Evolutionary conservation across 2,888 invertebrate genomes (phyloP).

Genomic region (Leptinotarsa rubiginosa): DNA sequence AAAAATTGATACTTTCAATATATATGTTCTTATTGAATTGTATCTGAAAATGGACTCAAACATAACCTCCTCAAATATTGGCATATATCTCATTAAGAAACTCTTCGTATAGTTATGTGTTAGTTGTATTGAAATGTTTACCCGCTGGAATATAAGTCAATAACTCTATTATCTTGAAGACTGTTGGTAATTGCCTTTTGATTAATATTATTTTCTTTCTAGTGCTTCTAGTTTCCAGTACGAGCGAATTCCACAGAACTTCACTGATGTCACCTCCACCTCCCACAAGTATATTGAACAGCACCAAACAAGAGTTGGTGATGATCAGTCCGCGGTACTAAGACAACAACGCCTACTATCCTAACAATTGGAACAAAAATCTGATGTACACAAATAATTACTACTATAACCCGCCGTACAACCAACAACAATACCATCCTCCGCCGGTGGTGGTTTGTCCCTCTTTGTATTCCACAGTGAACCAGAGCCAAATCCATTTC

Average conservation of each 20-base stretch:
- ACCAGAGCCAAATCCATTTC: constrained; percentile 88
- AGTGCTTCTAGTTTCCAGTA: constrained; percentile 61
- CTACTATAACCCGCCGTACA: constrained; percentile 75
- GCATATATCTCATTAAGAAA: too few relatives aligned
- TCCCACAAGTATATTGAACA: constrained; percentile 8
- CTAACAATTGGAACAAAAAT: constrained; percentile 69
- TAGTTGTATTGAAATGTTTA: too few relatives aligned
- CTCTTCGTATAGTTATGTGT: too few relatives aligned
- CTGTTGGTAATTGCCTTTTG: neutral
- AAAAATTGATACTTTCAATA: too few relatives aligned
- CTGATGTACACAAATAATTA: constrained; percentile 68
- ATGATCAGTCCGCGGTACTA: constrained; percentile 61
- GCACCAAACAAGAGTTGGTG: constrained; percentile 54
- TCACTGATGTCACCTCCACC: constrained; percentile 60
- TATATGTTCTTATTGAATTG: too few relatives aligned
- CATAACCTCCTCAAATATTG: too few relatives aligned
- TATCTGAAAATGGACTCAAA: too few relatives aligned
- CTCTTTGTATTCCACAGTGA: constrained; percentile 81
- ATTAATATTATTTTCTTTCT: constrained; percentile 41
- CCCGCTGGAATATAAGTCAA: too few relatives aligned
- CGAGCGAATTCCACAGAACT: constrained; percentile 62
- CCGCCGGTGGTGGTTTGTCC: constrained; percentile 80
- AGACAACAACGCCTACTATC: constrained; percentile 69
- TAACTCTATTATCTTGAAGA: too few relatives aligned
- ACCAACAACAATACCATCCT: constrained; percentile 73